These are phyloP conservation scores for Drosophila setifemur DNA, from an alignment of 1,140 invertebrate species.

Conservation along the genomic window DNA sequence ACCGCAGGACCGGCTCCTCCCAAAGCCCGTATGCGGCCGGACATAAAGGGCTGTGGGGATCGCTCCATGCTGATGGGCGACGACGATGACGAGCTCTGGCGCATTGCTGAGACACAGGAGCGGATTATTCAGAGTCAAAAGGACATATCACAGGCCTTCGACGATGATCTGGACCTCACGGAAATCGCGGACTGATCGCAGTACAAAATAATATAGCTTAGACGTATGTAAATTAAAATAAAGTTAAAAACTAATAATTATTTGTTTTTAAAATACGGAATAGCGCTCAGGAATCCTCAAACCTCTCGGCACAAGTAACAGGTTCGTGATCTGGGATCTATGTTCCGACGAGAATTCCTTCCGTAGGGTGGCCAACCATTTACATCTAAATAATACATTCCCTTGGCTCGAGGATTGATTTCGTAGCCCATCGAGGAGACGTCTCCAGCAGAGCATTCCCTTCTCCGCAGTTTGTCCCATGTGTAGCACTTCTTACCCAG, in stretches of 20 bases:
- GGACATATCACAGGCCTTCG: slow-evolving; percentile 57
- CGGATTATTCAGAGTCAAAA: slow-evolving; percentile 57
- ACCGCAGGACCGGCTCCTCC: slow-evolving; percentile 13
- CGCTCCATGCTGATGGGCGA: slow-evolving; percentile 56
- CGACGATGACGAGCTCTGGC: slow-evolving; percentile 81
- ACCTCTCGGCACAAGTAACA: slow-evolving; percentile 7
- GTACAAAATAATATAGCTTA: slow-evolving; percentile 12
- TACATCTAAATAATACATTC: slow-evolving; percentile 62
- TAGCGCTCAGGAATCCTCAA: background rate
- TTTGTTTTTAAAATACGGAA: too few species aligned
- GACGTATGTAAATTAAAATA: background rate
- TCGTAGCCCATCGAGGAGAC: slow-evolving; percentile 66
- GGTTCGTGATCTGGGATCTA: background rate
- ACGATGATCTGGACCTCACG: slow-evolving; percentile 79
- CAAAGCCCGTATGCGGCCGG: slow-evolving; percentile 27
- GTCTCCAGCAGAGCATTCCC: slow-evolving; percentile 20
- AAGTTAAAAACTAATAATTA: too few species aligned
- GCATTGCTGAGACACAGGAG: slow-evolving; percentile 72
- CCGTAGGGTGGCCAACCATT: slow-evolving; percentile 64
- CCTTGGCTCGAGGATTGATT: slow-evolving; percentile 39
- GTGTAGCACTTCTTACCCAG: slow-evolving; percentile 57
- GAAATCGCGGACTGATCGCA: slow-evolving; percentile 51
- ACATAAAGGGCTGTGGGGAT: slow-evolving; percentile 43
- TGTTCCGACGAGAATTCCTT: background rate
- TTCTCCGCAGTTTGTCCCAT: slow-evolving; percentile 35